Evolutionary conservation across 2,113 vertebrate genomes (phyloP).

Genomic region (Ceratotherium simum): DNA sequence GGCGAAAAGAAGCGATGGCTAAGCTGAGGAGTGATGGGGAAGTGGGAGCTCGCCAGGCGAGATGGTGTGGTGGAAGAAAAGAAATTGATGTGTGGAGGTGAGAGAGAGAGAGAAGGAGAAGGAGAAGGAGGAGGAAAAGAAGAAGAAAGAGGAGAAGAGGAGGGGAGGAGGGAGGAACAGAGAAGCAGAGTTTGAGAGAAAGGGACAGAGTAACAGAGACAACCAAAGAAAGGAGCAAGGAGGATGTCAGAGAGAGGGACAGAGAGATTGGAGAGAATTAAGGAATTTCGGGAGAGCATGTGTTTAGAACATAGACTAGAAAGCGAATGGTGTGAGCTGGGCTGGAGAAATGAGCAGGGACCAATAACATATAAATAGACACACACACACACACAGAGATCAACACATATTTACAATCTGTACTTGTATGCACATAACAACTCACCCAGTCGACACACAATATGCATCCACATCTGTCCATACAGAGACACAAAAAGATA

Average conservation of each 20-base stretch:
- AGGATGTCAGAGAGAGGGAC: neutral
- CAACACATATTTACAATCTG: accelerated
- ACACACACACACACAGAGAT: neutral
- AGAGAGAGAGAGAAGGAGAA: too few relatives aligned
- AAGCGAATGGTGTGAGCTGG: neutral
- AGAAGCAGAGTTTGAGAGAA: neutral
- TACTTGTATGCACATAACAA: too few relatives aligned
- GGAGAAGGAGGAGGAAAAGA: too few relatives aligned
- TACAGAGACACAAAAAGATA: neutral
- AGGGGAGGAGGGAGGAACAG: too few relatives aligned
- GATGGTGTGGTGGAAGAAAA: neutral
- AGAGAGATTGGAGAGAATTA: neutral
- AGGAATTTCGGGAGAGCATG: neutral
- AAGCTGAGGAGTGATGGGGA: neutral
- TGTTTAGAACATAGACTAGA: neutral
- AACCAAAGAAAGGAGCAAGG: neutral
- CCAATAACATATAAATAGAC: neutral
- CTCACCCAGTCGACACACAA: neutral
- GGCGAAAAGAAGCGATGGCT: neutral
- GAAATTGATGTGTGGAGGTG: too few relatives aligned
- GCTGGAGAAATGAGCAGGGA: neutral
- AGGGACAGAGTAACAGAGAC: neutral
- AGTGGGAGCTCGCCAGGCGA: neutral
- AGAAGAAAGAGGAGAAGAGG: accelerated
- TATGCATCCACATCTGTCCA: too few relatives aligned